Base-by-base conservation (phyloP, 2,888 invertebrate species). In the Aphrophora alni region DNA sequence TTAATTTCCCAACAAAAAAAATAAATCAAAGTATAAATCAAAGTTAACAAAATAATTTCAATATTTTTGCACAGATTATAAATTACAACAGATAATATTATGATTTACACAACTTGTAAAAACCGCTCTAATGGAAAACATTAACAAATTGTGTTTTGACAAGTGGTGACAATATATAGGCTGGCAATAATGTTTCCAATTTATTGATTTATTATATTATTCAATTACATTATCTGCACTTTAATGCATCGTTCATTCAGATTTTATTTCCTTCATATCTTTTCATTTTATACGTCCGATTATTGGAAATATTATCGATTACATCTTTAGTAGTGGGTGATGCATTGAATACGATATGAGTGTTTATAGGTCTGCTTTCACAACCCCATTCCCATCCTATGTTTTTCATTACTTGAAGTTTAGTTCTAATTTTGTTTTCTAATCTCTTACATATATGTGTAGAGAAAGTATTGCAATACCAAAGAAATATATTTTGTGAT, bases 91-190 rank as follows among this genome's bases (percentile, higher is more conserved):
- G 21, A 59, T 59, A 59, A 59, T 14, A 14, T 14, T 2, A 21
- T 59, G 59, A 59, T 59, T 59, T 59, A 59, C 59, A 59, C 4
- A 21, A 21, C 21, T 59, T 59, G 59, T 59, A 59, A 59, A 59
- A 59, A 59, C 59, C 12, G 59, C 59, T 59, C 59, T 59, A 59
- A 59, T 59, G 59, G 59, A 59, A 59, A 59, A 59, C 59, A 59
- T 59, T 59, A 59, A 59, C 59, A 59, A 59, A 59, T 59, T 59
- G 12, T 4, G 59, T 59, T 59, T 59, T 21, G 59, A 59, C 59
- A 59, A 59, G 59, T 59, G 12, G 21, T 14, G 1, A 8, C 59
- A 59, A 59, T 59, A 59, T 59, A 59, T 59, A 59, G 59, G 59
- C 59, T 59, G 59, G 59, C 12, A 59, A 59, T 59, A 59, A 59